phyloP scores from a whole-genome alignment of 2,888 invertebrate genomes.

The Pimpla rufipes region DNA sequence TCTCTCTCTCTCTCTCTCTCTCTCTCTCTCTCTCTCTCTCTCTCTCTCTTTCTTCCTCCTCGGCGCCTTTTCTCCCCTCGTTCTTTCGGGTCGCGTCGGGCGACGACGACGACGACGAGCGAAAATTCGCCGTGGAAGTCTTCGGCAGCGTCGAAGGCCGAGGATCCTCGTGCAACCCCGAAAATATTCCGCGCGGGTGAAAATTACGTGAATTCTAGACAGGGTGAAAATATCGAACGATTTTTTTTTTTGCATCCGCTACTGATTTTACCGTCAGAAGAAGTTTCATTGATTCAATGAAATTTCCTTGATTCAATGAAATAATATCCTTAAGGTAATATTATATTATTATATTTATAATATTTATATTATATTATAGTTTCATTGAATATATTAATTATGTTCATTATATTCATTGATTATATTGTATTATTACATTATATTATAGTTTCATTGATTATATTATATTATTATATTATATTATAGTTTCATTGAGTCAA shows the following conservation, averaged over 20 bases:
- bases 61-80: conserved; percentile 28
- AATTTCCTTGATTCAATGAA: no score
- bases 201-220: not conserved
- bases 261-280: no score
- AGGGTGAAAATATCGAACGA: not conserved
- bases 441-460: no score
- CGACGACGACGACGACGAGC: conserved; percentile 39
- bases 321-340: no score
- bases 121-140: conserved; percentile 50
- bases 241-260: not conserved
- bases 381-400: no score
- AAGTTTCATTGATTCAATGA: not conserved
- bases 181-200: not conserved
- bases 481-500: no score
- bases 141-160: conserved; percentile 36
- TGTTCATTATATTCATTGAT: no score
- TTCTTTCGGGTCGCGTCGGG: conserved; percentile 39
- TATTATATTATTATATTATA: no score
- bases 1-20: conserved; percentile 13
- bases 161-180: conserved; percentile 31
- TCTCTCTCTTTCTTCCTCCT: conserved; percentile 36
- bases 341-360: no score
- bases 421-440: no score
- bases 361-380: no score
- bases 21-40: conserved; percentile 21